phyloP scores from a whole-genome alignment of 2,888 invertebrate species.

The Ectropis crepuscularia region DNA sequence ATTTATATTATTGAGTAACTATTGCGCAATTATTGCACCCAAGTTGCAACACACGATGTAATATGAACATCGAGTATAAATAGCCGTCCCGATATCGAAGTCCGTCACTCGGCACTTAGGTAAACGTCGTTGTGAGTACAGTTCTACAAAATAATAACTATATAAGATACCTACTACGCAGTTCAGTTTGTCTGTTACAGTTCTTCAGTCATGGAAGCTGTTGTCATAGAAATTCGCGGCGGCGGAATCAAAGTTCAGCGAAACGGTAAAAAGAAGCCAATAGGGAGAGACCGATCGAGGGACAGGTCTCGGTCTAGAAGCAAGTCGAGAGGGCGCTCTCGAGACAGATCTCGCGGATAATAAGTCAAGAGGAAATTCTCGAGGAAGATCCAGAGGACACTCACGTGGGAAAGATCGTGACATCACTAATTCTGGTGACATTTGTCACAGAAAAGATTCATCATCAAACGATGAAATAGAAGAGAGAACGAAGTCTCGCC shows the following conservation, averaged over 20 bases:
- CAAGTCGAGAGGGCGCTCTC: slow-evolving; percentile 34
- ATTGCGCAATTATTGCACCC: not conserved
- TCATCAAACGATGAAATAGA: slow-evolving; percentile 20
- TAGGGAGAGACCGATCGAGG: not conserved
- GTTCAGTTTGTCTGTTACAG: slow-evolving; percentile 18
- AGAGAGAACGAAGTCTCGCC: slow-evolving; percentile 25
- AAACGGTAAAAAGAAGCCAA: not conserved
- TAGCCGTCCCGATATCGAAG: slow-evolving; percentile 1
- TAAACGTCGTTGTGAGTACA: slow-evolving; percentile 5
- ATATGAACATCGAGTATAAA: not conserved
- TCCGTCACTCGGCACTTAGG: slow-evolving; percentile 11
- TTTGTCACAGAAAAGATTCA: slow-evolving; percentile 23
- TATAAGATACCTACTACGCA: not conserved
- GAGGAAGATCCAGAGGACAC: slow-evolving; percentile 36
- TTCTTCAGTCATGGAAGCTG: slow-evolving; percentile 19
- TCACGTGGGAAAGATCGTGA: slow-evolving; percentile 13
- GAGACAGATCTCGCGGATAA: slow-evolving; percentile 35
- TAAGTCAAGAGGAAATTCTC: slow-evolving; percentile 35
- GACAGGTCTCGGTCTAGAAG: slow-evolving; percentile 27
- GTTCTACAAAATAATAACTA: not conserved
- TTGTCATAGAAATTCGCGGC: slow-evolving; percentile 29
- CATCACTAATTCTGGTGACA: not conserved
- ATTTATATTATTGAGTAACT: slow-evolving; percentile 1
- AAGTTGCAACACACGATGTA: slow-evolving; percentile 1
- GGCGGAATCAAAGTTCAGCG: not conserved